Base-by-base conservation (phyloP, 2,797 vertebrate genomes). In the Sebastes cheni region DNA sequence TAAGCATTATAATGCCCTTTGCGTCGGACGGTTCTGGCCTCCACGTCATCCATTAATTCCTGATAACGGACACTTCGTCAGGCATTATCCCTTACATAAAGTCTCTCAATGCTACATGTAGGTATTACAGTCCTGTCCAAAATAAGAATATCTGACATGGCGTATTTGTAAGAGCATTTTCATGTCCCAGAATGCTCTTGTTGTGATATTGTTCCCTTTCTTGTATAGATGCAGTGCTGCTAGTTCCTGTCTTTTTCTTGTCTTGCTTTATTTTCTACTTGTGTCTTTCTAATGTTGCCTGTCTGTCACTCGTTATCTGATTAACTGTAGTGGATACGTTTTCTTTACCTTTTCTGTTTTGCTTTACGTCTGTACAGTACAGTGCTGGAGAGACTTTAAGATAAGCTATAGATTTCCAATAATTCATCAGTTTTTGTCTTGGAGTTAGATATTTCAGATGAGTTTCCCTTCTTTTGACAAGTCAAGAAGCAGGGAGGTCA, bases 351-450 rank as follows among this genome's bases (percentile, higher is more conserved):
- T 18, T 46, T 62, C 13, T 39, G 23, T 56, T 50, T 50, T 20
- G 8, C 20, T 61, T 25, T 0, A 23, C 1, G 5, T 30, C 18
- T 32, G 32, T n/a, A 18, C 4, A 75, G 34, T 20, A 23, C 18
- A 65, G 23, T 22, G 5, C 3, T 22, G 4, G 14, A 56, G 12
- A 56, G 10, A 30, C 27, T 74, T 67, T 61, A 30, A 67, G 18
- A 29, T 55, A 27, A n/a, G 8, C 10, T 61, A 64, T 83, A 36
- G 71, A 85, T 80, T 73, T 61, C 54, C 61, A 73, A 67, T 80
- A 67, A 78, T 78, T 61, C 23, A 42, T 77, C 14, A 8, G 23
- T 56, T 69, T 75, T 74, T n/a, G 27, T 68, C 23, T 42, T 16
- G 10, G 13, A 67, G n/a, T 70, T 14, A 60, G 46, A 67, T 30